phyloP scores from a whole-genome alignment of 2,888 invertebrate species.

The Nipponacmea schrenckii region DNA sequence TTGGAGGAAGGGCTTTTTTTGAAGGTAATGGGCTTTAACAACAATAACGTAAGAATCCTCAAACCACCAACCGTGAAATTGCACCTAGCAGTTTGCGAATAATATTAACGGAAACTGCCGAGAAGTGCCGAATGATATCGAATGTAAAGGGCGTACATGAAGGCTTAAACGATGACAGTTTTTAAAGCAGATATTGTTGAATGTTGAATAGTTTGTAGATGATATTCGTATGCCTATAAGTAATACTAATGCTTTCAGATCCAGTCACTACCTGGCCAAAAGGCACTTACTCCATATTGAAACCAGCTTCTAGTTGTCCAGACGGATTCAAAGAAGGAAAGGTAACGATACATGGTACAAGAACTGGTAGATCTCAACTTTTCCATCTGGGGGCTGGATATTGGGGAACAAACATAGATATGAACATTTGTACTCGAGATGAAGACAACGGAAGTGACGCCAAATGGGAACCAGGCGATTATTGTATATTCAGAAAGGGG shows the following conservation, averaged over 20 bases:
- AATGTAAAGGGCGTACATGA: too few species aligned
- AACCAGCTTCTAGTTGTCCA: constrained; percentile 35
- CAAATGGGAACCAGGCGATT: constrained; percentile 14
- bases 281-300: constrained; percentile 27
- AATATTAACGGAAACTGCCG: too few species aligned
- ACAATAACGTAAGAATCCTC: too few species aligned
- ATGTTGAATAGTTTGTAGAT: too few species aligned
- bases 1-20: too few species aligned
- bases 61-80: too few species aligned
- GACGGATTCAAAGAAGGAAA: constrained; percentile 24
- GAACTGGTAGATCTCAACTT: neutral
- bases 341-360: neutral
- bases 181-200: too few species aligned
- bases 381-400: neutral
- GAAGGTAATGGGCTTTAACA: too few species aligned
- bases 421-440: neutral
- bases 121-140: too few species aligned
- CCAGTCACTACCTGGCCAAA: constrained; percentile 27
- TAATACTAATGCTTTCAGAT: neutral
- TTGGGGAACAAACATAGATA: neutral
- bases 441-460: constrained; percentile 8
- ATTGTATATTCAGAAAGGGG: constrained; percentile 20
- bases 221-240: too few species aligned
- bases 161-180: too few species aligned
- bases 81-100: too few species aligned